Percentiles rank a stretch among this genome's conserved stretches.
phyloP scores from a whole-genome alignment of 2,113 vertebrate species.

The Oriolus oriolus region DNA sequence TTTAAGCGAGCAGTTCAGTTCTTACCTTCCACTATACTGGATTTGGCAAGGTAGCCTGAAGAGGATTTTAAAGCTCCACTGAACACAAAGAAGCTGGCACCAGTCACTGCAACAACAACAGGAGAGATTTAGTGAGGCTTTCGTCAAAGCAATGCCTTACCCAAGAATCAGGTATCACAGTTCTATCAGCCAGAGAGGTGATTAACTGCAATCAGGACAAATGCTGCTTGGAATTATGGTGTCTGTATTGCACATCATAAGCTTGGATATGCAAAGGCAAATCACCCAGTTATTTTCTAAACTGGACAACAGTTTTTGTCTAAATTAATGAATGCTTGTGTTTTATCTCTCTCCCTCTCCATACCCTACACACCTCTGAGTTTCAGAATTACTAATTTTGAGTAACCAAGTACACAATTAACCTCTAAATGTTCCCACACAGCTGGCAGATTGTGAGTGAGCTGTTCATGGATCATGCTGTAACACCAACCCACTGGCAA shows the following conservation, averaged over 20 bases:
- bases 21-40: conserved; percentile 99
- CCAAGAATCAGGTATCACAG: not conserved
- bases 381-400: not conserved
- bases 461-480: not conserved
- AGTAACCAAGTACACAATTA: not conserved
- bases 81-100: conserved; percentile 98
- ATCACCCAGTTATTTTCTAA: not conserved
- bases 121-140: conserved; percentile 9
- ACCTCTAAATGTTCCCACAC: not conserved
- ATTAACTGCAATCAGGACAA: not conserved
- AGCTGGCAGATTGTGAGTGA: not conserved
- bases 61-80: conserved; percentile 96
- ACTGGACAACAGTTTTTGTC: not conserved
- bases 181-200: not conserved
- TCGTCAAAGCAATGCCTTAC: not conserved
- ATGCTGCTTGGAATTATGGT: not conserved
- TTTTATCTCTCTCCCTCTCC: not conserved
- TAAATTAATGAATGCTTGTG: not conserved
- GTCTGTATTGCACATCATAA: not conserved
- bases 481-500: not conserved
- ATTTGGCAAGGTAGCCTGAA: conserved; percentile 94
- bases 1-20: not conserved
- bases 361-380: not conserved
- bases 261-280: not conserved
- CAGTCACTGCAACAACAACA: conserved; percentile 84